phyloP scores from a whole-genome alignment of 2,113 vertebrate species.

The Charina bottae region DNA sequence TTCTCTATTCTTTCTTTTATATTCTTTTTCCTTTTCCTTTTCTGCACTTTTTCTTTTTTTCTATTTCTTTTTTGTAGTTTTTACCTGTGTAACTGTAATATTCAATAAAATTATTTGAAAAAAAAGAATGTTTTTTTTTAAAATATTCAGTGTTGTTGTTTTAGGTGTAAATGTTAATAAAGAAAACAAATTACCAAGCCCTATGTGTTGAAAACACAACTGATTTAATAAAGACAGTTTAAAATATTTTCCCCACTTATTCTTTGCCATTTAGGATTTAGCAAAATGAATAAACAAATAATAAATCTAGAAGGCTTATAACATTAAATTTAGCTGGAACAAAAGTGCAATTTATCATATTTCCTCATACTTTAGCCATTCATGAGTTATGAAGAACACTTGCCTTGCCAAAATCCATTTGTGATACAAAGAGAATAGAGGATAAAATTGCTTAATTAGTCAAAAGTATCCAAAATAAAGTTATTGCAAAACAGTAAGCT shows the following conservation, averaged over 20 bases:
- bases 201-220: constrained; percentile 44
- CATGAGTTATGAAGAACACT: constrained; percentile 44
- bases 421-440: constrained; percentile 53
- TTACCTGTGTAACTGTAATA: no score
- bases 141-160: background rate
- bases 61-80: no score
- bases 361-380: constrained; percentile 38
- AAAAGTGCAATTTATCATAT: constrained; percentile 50
- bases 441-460: constrained; percentile 65
- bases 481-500: constrained; percentile 52
- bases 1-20: no score
- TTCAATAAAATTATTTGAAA: no score
- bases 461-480: constrained; percentile 59
- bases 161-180: constrained; percentile 26
- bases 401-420: constrained; percentile 58
- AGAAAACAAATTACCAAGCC: constrained; percentile 30
- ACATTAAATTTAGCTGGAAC: constrained; percentile 48
- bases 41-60: no score
- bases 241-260: constrained; percentile 31
- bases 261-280: constrained; percentile 41
- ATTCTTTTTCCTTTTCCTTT: no score
- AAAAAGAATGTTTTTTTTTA: background rate
- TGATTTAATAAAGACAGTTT: constrained; percentile 53
- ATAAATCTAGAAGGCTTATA: constrained; percentile 14
- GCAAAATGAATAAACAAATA: background rate